Evolutionary conservation across 2,797 vertebrate genomes (phyloP).

Genomic region (Parauchenoglanis ngamensis): DNA sequence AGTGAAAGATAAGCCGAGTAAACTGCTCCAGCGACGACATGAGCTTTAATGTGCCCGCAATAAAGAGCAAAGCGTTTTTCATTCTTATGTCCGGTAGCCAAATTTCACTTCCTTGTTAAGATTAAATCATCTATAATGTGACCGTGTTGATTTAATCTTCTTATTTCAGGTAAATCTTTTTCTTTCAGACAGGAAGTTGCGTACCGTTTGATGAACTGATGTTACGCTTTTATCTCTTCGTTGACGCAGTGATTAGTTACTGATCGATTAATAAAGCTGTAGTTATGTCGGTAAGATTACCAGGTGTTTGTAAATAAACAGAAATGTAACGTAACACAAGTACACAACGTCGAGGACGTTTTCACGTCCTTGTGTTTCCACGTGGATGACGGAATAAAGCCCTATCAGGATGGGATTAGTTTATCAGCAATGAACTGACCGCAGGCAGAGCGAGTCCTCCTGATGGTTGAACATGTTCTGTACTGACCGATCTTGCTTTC

Average conservation of each 20-base stretch:
- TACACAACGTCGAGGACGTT: not conserved
- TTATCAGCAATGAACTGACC: not conserved
- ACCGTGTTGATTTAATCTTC: not conserved
- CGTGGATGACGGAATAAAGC: not conserved
- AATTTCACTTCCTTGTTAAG: not conserved
- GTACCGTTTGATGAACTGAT: not conserved
- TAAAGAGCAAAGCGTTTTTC: not conserved
- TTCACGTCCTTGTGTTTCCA: not conserved
- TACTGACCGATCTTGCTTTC: too few species aligned
- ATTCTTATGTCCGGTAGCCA: not conserved
- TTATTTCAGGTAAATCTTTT: not conserved
- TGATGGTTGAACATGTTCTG: too few species aligned
- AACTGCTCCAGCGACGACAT: not conserved
- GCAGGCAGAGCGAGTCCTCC: too few species aligned
- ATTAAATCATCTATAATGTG: not conserved
- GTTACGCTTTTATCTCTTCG: not conserved
- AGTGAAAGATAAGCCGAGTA: not conserved
- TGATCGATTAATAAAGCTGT: not conserved
- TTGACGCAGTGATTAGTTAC: too few species aligned
- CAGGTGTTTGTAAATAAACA: not conserved
- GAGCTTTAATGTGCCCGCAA: not conserved
- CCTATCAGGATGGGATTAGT: not conserved
- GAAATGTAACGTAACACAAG: not conserved
- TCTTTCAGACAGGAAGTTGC: not conserved
- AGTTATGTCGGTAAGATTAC: not conserved